A percentile compares a stretch with the other conserved stretches of the same genome.
Conservation (phyloP, 2,888 invertebrate genomes). For the Trissolcus japonicus region DNA sequence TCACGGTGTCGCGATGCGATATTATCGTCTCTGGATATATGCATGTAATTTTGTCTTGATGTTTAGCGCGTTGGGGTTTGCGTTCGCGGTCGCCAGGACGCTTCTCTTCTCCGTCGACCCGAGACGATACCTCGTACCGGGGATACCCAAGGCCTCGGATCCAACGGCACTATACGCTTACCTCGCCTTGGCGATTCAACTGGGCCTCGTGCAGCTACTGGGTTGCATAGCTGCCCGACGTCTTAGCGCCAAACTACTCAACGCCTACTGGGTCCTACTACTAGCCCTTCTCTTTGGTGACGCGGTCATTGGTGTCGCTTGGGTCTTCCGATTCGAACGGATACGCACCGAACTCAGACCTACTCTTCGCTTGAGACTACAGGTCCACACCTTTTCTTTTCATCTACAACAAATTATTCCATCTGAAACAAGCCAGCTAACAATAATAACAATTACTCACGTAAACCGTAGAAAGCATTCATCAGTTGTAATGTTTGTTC, state of each 20-base stretch:
- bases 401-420: no score
- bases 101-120: conserved; percentile 82
- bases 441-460: no score
- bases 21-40: conserved; percentile 94
- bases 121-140: conserved; percentile 84
- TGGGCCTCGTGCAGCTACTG: conserved; percentile 83
- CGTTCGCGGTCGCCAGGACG: conserved; percentile 85
- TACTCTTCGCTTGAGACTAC: conserved; percentile 80
- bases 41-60: conserved; percentile 92
- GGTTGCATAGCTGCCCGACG: conserved; percentile 89
- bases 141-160: conserved; percentile 84
- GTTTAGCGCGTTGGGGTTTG: conserved; percentile 88
- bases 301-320: conserved; percentile 88
- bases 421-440: no score
- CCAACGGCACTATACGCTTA: conserved; percentile 91
- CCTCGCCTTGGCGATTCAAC: conserved; percentile 86
- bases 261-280: conserved; percentile 89
- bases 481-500: no score
- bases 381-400: conserved; percentile 60
- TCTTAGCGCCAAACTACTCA: conserved; percentile 87
- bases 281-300: conserved; percentile 89
- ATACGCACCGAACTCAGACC: conserved; percentile 86
- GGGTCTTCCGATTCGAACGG: conserved; percentile 88
- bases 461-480: no score
- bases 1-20: conserved; percentile 84